phyloP scores from a whole-genome alignment of 2,113 vertebrate species.

The Propithecus coquereli region DNA sequence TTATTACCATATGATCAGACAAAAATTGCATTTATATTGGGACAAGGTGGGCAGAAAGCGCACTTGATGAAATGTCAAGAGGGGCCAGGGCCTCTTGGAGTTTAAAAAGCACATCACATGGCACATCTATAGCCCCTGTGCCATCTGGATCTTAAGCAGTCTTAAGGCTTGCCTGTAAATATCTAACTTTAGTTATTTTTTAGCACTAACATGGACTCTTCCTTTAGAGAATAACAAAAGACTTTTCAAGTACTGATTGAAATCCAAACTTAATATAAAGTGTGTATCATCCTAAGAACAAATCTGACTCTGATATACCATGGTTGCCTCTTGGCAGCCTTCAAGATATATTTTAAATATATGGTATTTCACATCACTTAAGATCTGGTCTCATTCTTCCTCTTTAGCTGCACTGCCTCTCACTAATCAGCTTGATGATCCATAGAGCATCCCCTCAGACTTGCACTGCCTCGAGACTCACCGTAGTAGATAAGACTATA shows the following conservation, averaged over 20 bases:
- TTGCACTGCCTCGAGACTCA: background rate
- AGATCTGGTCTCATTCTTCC: background rate
- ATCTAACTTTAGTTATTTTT: background rate
- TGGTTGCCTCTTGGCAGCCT: background rate
- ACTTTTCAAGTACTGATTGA: background rate
- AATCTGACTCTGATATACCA: background rate
- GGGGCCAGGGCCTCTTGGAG: fast-evolving
- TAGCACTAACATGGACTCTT: background rate
- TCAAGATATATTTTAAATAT: constrained; percentile 7
- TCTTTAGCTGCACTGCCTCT: background rate
- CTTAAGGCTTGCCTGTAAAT: background rate
- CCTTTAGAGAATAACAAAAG: background rate
- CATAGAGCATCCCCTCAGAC: background rate
- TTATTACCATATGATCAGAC: background rate
- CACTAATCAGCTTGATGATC: background rate
- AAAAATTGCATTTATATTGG: background rate
- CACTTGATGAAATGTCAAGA: background rate
- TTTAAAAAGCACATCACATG: background rate
- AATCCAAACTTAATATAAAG: background rate
- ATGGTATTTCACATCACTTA: background rate
- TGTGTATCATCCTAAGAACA: background rate
- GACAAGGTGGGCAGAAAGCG: background rate
- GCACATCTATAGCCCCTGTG: fast-evolving
- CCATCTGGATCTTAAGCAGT: background rate
- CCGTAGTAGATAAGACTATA: background rate